Conservation (phyloP, 2,113 vertebrate genomes). For the Scomber scombrus region DNA sequence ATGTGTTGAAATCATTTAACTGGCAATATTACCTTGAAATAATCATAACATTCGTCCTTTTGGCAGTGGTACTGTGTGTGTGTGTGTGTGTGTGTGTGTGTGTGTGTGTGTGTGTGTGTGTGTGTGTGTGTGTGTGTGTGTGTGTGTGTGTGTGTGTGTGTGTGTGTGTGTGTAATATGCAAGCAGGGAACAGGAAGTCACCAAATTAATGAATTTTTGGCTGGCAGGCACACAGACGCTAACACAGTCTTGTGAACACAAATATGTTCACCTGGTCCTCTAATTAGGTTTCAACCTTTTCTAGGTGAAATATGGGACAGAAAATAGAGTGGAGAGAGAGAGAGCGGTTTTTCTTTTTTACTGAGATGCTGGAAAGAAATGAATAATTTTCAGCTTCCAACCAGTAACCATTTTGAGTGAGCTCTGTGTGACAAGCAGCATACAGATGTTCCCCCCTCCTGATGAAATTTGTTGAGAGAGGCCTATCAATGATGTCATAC, state of each 20-base stretch:
- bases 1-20: not conserved
- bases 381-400: not conserved
- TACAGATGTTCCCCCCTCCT: too few species aligned
- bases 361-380: not conserved
- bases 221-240: constrained; percentile 34
- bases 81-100: constrained; percentile 3
- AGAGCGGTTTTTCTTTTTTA: not conserved
- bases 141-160: constrained; percentile 1
- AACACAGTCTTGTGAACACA: constrained; percentile 33
- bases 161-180: constrained; percentile 8
- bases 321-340: not conserved
- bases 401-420: too few species aligned
- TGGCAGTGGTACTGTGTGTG: constrained; percentile 14
- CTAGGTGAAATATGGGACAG: not conserved
- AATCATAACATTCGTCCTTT: constrained; percentile 20
- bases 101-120: not conserved
- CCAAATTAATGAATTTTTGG: constrained; percentile 53
- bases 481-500: too few species aligned
- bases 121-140: not conserved
- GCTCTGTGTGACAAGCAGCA: too few species aligned
- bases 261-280: constrained; percentile 45
- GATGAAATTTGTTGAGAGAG: too few species aligned
- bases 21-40: constrained; percentile 17
- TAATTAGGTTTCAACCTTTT: constrained; percentile 52
- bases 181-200: constrained; percentile 39